Conservation (phyloP, 2,888 invertebrate species). For the Sesamia inferens region DNA sequence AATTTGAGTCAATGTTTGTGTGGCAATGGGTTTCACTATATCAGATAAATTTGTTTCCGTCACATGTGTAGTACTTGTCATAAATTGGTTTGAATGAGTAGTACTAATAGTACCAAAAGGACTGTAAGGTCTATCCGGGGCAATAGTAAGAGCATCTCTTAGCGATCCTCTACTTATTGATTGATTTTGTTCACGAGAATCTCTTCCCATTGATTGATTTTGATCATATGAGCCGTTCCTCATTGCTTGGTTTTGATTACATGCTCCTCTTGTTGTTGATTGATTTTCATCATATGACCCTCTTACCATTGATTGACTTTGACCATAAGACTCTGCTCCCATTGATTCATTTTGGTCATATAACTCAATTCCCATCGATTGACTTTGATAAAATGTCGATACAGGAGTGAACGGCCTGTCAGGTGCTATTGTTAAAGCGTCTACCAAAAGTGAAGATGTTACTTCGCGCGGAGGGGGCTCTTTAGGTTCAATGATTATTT, state of each 20-base stretch:
- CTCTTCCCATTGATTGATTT: constrained; percentile 80
- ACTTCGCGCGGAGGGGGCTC: constrained; percentile 74
- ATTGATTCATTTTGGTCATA: constrained; percentile 41
- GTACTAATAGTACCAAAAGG: constrained; percentile 87
- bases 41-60: constrained; percentile 74
- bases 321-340: constrained; percentile 78
- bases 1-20: constrained; percentile 76
- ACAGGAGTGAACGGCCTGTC: constrained; percentile 91
- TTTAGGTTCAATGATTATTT: constrained; percentile 90
- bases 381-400: constrained; percentile 55
- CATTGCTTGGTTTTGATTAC: constrained; percentile 71
- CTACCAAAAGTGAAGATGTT: constrained; percentile 91
- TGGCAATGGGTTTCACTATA: constrained; percentile 79
- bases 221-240: constrained; percentile 71
- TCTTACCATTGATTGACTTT: constrained; percentile 64
- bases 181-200: constrained; percentile 73
- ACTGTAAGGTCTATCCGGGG: constrained; percentile 91
- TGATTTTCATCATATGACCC: constrained; percentile 74
- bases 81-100: constrained; percentile 76
- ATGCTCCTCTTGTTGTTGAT: constrained; percentile 76
- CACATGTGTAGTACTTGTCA: constrained; percentile 69
- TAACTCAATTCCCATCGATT: constrained; percentile 19
- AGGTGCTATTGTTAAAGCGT: constrained; percentile 92
- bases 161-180: constrained; percentile 87
- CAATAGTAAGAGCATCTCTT: constrained; percentile 91